These are phyloP conservation scores for Aythya baeri DNA, from an alignment of 2,113 vertebrate species.

Conservation along the genomic window DNA sequence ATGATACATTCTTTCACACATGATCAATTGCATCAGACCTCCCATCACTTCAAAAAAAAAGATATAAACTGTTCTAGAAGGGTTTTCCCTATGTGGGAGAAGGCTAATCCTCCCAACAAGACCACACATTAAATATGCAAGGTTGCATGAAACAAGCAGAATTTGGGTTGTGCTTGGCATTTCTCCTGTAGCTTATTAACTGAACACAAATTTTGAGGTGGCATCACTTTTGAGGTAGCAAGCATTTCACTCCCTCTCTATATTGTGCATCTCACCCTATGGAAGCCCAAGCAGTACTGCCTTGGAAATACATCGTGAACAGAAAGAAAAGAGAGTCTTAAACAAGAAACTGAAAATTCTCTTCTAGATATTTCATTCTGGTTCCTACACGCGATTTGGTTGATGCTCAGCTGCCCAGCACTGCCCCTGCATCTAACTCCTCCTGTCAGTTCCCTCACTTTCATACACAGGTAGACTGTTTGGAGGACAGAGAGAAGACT, in stretches of 20 bases:
- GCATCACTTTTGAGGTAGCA: not conserved
- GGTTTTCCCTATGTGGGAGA: not conserved
- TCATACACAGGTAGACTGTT: not conserved
- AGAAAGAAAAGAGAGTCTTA: not conserved
- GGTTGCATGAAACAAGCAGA: not conserved
- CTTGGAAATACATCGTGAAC: not conserved
- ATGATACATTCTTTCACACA: not conserved
- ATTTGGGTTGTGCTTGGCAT: not conserved
- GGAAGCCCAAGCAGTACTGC: not conserved
- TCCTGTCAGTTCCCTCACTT: not conserved
- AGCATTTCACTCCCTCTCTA: not conserved
- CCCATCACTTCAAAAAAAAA: not conserved
- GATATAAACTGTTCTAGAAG: not conserved
- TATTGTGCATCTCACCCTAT: not conserved
- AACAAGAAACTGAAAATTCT: not conserved
- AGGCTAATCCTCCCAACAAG: not conserved
- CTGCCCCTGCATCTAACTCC: not conserved
- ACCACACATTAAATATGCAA: not conserved
- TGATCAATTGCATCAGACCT: not conserved
- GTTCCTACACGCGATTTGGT: not conserved
- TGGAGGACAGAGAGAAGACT: not conserved
- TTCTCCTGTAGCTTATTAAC: not conserved
- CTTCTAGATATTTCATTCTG: not conserved
- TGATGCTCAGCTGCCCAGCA: not conserved
- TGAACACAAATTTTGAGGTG: not conserved